These are phyloP conservation scores for Dermatemys mawii DNA, from an alignment of 2,113 vertebrate genomes.

Conservation along the genomic window DNA sequence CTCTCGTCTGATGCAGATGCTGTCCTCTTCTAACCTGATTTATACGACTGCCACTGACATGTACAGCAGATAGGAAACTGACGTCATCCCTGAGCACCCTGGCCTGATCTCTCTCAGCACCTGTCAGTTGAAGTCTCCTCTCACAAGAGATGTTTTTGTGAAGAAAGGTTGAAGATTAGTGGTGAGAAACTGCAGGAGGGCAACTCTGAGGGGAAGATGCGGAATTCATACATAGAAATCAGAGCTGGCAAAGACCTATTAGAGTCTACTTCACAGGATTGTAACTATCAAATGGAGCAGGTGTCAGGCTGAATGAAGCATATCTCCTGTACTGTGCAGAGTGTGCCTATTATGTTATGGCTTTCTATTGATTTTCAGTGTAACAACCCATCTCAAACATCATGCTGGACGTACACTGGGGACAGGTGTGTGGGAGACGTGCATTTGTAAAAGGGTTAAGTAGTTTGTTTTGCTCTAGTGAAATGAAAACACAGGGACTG, in stretches of 20 bases:
- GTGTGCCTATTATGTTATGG: not conserved
- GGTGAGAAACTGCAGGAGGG: not conserved
- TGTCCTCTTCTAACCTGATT: not conserved
- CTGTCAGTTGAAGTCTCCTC: not conserved
- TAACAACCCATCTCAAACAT: not conserved
- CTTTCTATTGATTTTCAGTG: not conserved
- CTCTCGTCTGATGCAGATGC: not conserved
- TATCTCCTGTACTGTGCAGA: not conserved
- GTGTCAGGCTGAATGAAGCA: not conserved
- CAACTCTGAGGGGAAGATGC: not conserved
- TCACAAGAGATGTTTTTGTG: not conserved
- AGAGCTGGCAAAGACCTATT: not conserved
- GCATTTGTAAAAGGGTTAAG: not conserved
- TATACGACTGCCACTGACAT: not conserved
- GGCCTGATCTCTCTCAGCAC: not conserved
- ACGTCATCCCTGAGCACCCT: not conserved
- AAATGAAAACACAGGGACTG: not conserved
- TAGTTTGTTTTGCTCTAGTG: not conserved
- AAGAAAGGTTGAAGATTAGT: not conserved
- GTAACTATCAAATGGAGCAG: not conserved
- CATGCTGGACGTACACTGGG: not conserved
- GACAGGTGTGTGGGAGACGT: not conserved
- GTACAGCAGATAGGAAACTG: not conserved
- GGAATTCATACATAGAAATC: not conserved
- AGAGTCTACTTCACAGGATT: not conserved